Base-by-base conservation (phyloP, 1,140 invertebrate species). In the Homalodisca vitripennis region DNA sequence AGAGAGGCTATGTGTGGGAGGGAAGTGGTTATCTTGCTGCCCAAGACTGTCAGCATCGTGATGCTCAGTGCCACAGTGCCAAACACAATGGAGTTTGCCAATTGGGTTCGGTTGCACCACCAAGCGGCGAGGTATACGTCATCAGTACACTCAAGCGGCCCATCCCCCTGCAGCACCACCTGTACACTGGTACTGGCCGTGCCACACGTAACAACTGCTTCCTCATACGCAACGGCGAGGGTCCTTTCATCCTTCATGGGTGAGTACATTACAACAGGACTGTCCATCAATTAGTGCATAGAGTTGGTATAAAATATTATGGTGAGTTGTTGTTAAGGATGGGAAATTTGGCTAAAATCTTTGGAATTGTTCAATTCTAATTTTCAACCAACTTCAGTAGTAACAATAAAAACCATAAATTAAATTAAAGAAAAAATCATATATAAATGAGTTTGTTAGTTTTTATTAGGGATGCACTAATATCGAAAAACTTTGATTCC, bases 1-100 rank as follows among this genome's bases (percentile, higher is more conserved):
- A 93, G 87, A 84, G 98, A 74, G 98, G 98, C 20, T 96, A 99
- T 76, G 98, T 99, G 0, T 99, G 98, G 98, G 98, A 99, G 82
- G n/a, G 97, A 99, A 82, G 95, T 67, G 2, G 83, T 99, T 0
- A 99, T 99, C 74, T 86, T 99, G 77, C 79, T 99, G 46, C 97
- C 97, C 0, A 85, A 89, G 17, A 93, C 97, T 78, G 95, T 99
- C 1, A 95, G 90, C 73, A 96, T 99, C 68, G 95, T 99, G 1
- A 92, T 99, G 88, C 82, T 99, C 13, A 98, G 94, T 78, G 98
- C 98, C 0, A 99, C 98, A 1, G 97, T 99, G 29, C 97, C 98
- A 0, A 99, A 99, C 81, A 93, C 95, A 1, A 80, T 97, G 70
- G 91, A 98, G 79, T 97, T 99, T 83, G 97, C 97, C 1, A 91